Conservation (phyloP, 2,888 invertebrate genomes). For the Agriopis marginaria region DNA sequence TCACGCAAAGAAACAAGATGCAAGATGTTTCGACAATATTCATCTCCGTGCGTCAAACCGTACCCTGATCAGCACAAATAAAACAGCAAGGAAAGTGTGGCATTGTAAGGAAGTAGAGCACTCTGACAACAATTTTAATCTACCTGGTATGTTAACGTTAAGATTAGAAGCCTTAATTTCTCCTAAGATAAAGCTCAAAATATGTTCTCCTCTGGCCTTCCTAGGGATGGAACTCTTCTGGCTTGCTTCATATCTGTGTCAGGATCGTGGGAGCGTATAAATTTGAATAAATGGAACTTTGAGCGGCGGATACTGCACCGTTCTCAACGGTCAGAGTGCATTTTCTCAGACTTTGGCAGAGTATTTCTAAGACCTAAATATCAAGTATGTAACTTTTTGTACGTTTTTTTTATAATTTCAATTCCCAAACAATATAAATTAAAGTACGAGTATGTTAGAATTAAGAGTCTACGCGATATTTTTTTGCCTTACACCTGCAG, state of each 20-base stretch:
- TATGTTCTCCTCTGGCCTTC: not conserved
- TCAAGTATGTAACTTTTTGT: not conserved
- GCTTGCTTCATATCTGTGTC: conserved; percentile 27
- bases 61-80: too few relatives aligned
- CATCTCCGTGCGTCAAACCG: too few relatives aligned
- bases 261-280: conserved; percentile 68
- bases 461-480: not conserved
- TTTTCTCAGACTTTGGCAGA: conserved; percentile 46
- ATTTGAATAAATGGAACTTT: conserved; percentile 73
- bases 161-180: too few relatives aligned
- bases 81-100: too few relatives aligned
- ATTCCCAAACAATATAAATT: not conserved
- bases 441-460: not conserved
- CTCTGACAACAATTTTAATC: not conserved
- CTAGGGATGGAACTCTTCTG: conserved; percentile 28
- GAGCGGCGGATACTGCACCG: conserved; percentile 50
- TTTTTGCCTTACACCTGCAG: not conserved
- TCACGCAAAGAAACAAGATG: too few relatives aligned
- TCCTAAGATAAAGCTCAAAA: conserved; percentile 5
- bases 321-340: conserved; percentile 57
- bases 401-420: too few relatives aligned
- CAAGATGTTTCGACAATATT: too few relatives aligned
- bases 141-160: not conserved
- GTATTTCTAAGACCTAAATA: not conserved
- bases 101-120: not conserved